These are phyloP conservation scores for Metellina segmentata DNA, from an alignment of 2,888 invertebrate species.

Conservation along the genomic window DNA sequence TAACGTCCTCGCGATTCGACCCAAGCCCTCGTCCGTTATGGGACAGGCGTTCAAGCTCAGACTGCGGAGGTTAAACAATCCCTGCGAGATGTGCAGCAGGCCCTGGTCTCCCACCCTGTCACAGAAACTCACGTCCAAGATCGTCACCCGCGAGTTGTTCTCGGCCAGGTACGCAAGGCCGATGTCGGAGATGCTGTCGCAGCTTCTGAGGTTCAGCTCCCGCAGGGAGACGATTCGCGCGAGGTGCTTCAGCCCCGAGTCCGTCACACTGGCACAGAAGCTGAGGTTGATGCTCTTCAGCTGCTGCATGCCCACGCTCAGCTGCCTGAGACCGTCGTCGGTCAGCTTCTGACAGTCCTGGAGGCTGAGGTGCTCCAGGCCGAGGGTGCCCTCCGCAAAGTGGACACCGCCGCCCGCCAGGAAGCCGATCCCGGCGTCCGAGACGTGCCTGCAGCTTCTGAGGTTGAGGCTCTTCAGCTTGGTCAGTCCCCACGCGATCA, in stretches of 20 bases:
- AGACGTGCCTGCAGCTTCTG: constrained; percentile 95
- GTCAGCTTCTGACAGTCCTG: constrained; percentile 97
- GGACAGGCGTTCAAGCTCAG: constrained; percentile 94
- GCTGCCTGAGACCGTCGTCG: constrained; percentile 93
- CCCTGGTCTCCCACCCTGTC: constrained; percentile 97
- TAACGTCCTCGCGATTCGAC: constrained; percentile 90
- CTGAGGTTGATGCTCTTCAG: constrained; percentile 94
- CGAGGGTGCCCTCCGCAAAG: constrained; percentile 83
- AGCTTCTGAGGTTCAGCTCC: constrained; percentile 93
- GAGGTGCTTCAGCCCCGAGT: constrained; percentile 92
- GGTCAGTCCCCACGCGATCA: constrained; percentile 93
- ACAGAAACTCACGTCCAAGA: constrained; percentile 96
- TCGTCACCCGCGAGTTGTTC: constrained; percentile 88
- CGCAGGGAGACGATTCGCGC: constrained; percentile 91
- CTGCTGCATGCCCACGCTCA: constrained; percentile 89
- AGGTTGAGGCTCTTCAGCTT: constrained; percentile 92
- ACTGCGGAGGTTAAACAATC: constrained; percentile 90
- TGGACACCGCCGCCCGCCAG: constrained; percentile 82
- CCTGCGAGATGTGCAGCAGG: constrained; percentile 93
- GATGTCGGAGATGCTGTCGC: constrained; percentile 95
- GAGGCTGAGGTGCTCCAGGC: constrained; percentile 91
- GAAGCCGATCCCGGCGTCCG: constrained; percentile 94
- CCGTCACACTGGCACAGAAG: constrained; percentile 97
- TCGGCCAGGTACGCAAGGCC: constrained; percentile 96
- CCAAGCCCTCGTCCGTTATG: constrained; percentile 94